Conservation (phyloP, 2,888 invertebrate genomes). For the Acronicta aceris region DNA sequence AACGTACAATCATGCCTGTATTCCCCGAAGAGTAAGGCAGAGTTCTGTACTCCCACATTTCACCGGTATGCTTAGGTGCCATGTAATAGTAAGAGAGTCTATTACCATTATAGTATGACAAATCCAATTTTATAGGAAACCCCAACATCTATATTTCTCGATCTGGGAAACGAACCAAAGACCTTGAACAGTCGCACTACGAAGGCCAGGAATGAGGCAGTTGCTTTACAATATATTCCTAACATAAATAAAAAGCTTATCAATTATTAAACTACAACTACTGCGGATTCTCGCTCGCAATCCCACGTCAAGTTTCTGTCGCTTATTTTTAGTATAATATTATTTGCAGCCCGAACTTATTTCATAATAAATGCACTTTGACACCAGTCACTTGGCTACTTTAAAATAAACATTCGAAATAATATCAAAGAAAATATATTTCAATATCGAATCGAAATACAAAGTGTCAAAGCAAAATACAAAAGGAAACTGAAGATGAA, state of each 20-base stretch:
- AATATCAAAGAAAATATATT: constrained; percentile 48
- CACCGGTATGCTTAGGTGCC: too few relatives aligned
- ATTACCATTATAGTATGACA: too few relatives aligned
- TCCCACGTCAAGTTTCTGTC: neutral
- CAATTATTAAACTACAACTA: neutral
- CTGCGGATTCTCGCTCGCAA: neutral
- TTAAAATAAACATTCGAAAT: constrained; percentile 41
- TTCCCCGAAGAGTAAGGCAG: too few relatives aligned
- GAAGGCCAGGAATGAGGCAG: too few relatives aligned
- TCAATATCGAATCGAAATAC: constrained; percentile 58
- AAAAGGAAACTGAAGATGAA: constrained; percentile 62
- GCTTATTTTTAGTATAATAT: neutral
- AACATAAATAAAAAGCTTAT: neutral
- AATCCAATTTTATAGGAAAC: too few relatives aligned
- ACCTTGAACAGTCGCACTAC: too few relatives aligned
- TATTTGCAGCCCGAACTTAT: neutral
- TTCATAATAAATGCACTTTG: constrained; percentile 2
- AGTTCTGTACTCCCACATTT: too few relatives aligned
- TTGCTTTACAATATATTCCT: neutral
- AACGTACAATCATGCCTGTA: too few relatives aligned
- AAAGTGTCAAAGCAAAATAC: constrained; percentile 63
- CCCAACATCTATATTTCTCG: too few relatives aligned
- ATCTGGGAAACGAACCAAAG: too few relatives aligned
- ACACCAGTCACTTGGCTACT: neutral
- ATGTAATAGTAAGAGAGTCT: too few relatives aligned